A percentile compares a stretch with the other conserved stretches of the same genome.
These are phyloP conservation scores for Parochlus steinenii DNA, from an alignment of 2,888 invertebrate genomes.

Conservation along the genomic window DNA sequence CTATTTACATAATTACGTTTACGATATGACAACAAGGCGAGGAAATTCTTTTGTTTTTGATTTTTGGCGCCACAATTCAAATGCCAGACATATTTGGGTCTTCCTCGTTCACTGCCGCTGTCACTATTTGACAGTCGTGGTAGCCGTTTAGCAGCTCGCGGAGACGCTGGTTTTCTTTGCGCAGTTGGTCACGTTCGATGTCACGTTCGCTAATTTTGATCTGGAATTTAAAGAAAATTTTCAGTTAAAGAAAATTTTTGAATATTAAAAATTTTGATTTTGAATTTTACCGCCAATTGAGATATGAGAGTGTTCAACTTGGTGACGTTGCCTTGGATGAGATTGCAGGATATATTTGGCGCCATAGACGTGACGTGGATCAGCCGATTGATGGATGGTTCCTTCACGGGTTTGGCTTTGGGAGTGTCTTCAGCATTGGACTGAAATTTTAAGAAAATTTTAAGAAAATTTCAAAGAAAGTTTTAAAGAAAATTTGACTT, in stretches of 20 bases:
- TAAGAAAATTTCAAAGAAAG: too few species aligned
- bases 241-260: slow-evolving; percentile 7
- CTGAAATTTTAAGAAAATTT: too few species aligned
- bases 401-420: slow-evolving; percentile 26
- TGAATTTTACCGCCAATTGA: slow-evolving; percentile 43
- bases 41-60: too few species aligned
- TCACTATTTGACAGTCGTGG: slow-evolving; percentile 23
- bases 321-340: slow-evolving; percentile 43
- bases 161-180: slow-evolving; percentile 52
- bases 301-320: slow-evolving; percentile 48
- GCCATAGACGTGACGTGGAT: slow-evolving; percentile 30
- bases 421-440: slow-evolving; percentile 33
- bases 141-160: slow-evolving; percentile 53
- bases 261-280: background rate
- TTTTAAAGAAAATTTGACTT: too few species aligned
- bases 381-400: slow-evolving; percentile 30
- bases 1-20: too few species aligned
- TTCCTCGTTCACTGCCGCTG: slow-evolving; percentile 5
- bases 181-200: slow-evolving; percentile 54
- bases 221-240: slow-evolving; percentile 28
- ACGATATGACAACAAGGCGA: too few species aligned
- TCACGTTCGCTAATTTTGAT: slow-evolving; percentile 57
- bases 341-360: slow-evolving; percentile 42
- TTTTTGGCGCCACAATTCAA: too few species aligned
- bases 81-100: too few species aligned